Conservation (phyloP, 2,113 vertebrate species). For the Sinosuthora webbiana region DNA sequence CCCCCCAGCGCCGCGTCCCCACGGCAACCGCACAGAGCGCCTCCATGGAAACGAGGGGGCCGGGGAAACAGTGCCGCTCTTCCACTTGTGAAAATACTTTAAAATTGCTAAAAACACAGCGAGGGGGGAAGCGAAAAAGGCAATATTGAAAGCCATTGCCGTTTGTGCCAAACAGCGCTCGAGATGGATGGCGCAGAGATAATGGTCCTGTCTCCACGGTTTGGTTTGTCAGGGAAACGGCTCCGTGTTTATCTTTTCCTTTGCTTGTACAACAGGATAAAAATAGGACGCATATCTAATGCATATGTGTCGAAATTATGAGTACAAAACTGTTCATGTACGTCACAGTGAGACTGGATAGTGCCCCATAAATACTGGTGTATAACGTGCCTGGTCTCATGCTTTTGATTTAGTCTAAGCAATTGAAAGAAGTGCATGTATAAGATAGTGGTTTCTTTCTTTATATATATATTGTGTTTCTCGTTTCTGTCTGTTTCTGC, state of each 20-base stretch:
- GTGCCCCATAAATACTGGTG: not conserved
- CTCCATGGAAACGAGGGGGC: not conserved
- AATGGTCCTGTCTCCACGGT: not conserved
- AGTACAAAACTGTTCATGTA: not conserved
- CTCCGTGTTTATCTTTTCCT: not conserved
- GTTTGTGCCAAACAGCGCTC: not conserved
- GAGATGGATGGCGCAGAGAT: not conserved
- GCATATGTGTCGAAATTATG: not conserved
- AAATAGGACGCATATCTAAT: constrained; percentile 25
- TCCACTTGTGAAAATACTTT: not conserved
- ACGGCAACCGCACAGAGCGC: constrained; percentile 25
- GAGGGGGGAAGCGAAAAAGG: no score
- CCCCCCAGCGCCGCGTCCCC: constrained; percentile 24
- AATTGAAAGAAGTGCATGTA: not conserved
- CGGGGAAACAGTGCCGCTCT: not conserved
- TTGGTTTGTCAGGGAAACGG: not conserved
- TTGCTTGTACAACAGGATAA: not conserved
- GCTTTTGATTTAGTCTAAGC: not conserved
- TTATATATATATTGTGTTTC: not conserved
- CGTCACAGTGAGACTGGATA: not conserved
- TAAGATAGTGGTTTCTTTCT: not conserved
- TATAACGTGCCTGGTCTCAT: not conserved
- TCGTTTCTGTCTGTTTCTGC: not conserved
- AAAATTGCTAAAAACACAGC: not conserved
- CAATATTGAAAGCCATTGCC: not conserved